Evolutionary conservation across 1,140 invertebrate species (phyloP), one percentile per base, ranked within the genome.

Genomic region (Drosophila azteca): DNA sequence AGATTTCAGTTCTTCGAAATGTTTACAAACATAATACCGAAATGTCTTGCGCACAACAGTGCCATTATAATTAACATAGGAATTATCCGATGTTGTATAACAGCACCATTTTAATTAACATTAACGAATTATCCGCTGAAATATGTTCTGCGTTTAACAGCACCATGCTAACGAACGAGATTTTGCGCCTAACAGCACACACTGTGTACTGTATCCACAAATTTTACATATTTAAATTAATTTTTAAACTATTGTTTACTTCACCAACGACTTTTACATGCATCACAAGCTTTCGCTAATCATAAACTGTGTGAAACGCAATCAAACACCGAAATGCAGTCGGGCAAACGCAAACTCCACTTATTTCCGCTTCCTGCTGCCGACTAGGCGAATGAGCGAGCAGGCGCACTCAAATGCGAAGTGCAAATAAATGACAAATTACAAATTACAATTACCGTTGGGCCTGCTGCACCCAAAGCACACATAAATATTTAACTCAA

Each of bases 401-500:
- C 11, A 3, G 35, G 29, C 15, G 63, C 73, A 75, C 60, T 81
- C 60, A 62, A 81, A 71, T 78, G 74, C 52, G 70, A 85, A 85
- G 70, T 76, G 82, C 83, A 82, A 85, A 87, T 69, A 87, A 87
- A 82, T 87, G 82, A 85, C 78, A 87, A 82, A 87, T 78, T 66
- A 72, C 78, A 57, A 52, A 87, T 78, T 66, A 68, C 77, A 52
- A 52, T 48, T 70, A 65, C 63, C 35, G 54, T 51, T 68, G 60
- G 54, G 48, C 53, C 52, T 50, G 51, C 66, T 68, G 35, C 35
- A 39, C 35, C 35, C 35, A 39, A 68, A 49, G 41, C 50, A 41
- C 39, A 68, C 50, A 68, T 46, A 39, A 51, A 61, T 13, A 51
- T 50, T 61, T 77, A 81, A 64, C 65, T 87, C 65, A 81, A 78